A percentile compares a stretch with the other conserved stretches of the same genome.
phyloP scores from a whole-genome alignment of 2,888 invertebrate genomes.

The Oxyteleia sp. region DNA sequence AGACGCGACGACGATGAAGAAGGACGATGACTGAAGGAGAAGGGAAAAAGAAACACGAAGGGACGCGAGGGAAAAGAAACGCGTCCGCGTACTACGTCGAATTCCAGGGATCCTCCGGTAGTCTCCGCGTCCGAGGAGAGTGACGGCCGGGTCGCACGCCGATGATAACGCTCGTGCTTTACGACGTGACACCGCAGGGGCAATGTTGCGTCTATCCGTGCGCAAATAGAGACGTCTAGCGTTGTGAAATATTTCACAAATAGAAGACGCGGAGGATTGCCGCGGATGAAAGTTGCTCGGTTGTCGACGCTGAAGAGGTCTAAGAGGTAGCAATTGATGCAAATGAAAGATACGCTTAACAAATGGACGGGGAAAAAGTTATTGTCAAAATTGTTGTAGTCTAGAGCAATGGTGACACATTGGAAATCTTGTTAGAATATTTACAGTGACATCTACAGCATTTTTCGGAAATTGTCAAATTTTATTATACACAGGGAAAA shows the following conservation, averaged over 20 bases:
- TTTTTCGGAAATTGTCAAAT: too few relatives aligned
- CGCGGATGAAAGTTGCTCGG: too few relatives aligned
- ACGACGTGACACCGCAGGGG: slow-evolving; percentile 21
- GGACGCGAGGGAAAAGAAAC: slow-evolving; percentile 34
- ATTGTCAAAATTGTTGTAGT: too few relatives aligned
- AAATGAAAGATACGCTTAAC: too few relatives aligned
- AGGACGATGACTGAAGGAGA: slow-evolving; percentile 44
- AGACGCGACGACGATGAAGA: slow-evolving; percentile 57
- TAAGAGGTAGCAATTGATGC: too few relatives aligned
- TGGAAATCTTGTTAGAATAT: too few relatives aligned
- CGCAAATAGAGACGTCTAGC: slow-evolving; percentile 33
- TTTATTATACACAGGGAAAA: too few relatives aligned
- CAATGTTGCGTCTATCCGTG: slow-evolving; percentile 15
- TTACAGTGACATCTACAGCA: too few relatives aligned
- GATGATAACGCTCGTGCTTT: slow-evolving; percentile 76
- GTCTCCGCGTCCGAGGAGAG: slow-evolving; percentile 35
- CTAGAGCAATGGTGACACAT: too few relatives aligned
- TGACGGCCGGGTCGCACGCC: slow-evolving; percentile 72
- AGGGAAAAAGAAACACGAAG: slow-evolving; percentile 13
- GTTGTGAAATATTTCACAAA: slow-evolving; percentile 28
- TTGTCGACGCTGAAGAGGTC: too few relatives aligned
- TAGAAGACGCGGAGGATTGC: background rate
- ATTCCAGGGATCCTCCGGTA: slow-evolving; percentile 76
- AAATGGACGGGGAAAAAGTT: too few relatives aligned
- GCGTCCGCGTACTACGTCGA: slow-evolving; percentile 65